Evolutionary conservation across 2,888 invertebrate species (phyloP).

Genomic region (Bimastos eiseni): DNA sequence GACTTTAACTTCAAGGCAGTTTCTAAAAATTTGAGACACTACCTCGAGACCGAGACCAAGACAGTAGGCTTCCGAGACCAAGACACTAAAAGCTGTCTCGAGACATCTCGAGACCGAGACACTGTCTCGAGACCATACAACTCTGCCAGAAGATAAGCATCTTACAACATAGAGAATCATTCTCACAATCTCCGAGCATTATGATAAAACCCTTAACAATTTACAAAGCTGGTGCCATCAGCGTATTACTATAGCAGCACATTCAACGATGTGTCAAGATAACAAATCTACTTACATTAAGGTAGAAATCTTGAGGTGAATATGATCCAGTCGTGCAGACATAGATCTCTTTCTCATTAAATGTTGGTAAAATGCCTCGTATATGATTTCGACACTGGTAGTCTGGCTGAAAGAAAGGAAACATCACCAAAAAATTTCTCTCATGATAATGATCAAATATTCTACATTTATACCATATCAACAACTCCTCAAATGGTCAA

Average conservation of each 20-base stretch:
- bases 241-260: neutral
- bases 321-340: constrained; percentile 13
- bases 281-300: neutral
- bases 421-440: neutral
- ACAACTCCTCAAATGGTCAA: neutral
- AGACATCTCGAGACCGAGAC: no score
- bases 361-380: constrained; percentile 1
- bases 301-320: constrained; percentile 17
- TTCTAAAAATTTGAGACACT: no score
- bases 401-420: constrained; percentile 18
- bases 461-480: neutral
- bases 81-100: no score
- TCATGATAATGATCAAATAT: neutral
- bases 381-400: constrained; percentile 17
- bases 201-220: neutral
- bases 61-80: no score
- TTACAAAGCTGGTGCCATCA: neutral
- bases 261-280: neutral
- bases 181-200: neutral
- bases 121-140: no score
- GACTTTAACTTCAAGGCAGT: no score
- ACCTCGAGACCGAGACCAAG: no score
- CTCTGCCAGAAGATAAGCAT: no score
- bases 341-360: neutral
- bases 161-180: neutral